phyloP scores from a whole-genome alignment of 2,797 vertebrate genomes.

The Melanogrammus aeglefinus region DNA sequence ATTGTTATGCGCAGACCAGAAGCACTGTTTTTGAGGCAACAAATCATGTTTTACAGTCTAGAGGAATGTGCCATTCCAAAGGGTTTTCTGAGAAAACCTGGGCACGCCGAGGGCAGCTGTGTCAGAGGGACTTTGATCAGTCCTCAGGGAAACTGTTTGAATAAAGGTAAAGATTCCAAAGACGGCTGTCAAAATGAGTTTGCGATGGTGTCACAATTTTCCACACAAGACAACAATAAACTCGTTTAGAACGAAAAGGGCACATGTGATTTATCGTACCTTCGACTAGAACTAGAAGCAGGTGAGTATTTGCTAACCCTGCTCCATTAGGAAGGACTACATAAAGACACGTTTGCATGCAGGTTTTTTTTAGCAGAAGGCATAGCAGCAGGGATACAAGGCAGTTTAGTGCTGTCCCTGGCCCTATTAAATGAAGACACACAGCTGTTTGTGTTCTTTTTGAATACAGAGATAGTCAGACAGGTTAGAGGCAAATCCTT shows the following conservation, averaged over 20 bases:
- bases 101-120: conserved; percentile 16
- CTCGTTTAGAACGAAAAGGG: neutral
- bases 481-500: neutral
- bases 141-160: conserved; percentile 38
- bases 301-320: neutral
- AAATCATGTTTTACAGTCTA: conserved; percentile 55
- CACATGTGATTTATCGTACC: neutral
- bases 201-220: neutral
- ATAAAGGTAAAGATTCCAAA: conserved; percentile 26
- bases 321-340: neutral
- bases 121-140: conserved; percentile 33
- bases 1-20: conserved; percentile 29
- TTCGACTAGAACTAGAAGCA: neutral
- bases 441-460: neutral
- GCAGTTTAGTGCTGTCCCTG: neutral
- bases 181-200: conserved; percentile 25
- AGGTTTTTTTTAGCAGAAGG: neutral
- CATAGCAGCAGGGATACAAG: neutral
- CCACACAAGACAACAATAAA: neutral
- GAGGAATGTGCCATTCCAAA: conserved; percentile 63
- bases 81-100: conserved; percentile 30
- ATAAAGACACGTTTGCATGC: neutral
- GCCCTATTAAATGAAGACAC: neutral
- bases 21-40: conserved; percentile 48
- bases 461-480: neutral